phyloP scores from a whole-genome alignment of 2,797 vertebrate species.

The Alcedo quadribrachys region DNA sequence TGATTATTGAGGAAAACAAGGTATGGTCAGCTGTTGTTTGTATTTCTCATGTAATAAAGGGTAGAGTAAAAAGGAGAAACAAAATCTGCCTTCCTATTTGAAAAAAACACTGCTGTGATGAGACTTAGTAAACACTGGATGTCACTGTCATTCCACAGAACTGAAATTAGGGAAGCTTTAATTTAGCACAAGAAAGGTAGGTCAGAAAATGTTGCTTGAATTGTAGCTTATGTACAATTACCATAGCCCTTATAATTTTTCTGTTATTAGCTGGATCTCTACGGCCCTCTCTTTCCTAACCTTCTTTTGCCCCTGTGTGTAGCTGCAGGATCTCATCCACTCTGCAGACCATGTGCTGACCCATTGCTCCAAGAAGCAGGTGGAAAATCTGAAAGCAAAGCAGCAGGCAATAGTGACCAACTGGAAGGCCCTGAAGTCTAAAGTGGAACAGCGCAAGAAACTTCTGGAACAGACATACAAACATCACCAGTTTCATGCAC shows the following conservation, averaged over 20 bases:
- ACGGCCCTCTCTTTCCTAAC: neutral
- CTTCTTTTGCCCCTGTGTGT: neutral
- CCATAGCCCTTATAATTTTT: neutral
- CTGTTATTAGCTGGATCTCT: neutral
- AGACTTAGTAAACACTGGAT: slow-evolving; percentile 39
- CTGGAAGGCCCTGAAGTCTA: slow-evolving; percentile 83
- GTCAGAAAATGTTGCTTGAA: neutral
- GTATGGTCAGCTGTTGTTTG: neutral
- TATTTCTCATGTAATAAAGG: neutral
- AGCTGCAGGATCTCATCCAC: slow-evolving; percentile 88
- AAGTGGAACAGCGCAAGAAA: slow-evolving; percentile 75
- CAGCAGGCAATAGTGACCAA: slow-evolving; percentile 82
- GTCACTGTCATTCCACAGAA: slow-evolving; percentile 43
- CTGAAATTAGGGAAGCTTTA: neutral
- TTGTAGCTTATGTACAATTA: neutral
- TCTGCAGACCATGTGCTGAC: slow-evolving; percentile 68
- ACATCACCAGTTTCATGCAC: slow-evolving; percentile 81
- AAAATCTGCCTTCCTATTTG: neutral
- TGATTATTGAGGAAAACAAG: neutral
- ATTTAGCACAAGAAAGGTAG: neutral
- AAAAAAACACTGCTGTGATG: neutral
- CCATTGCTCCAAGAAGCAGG: slow-evolving; percentile 71
- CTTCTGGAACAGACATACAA: slow-evolving; percentile 76
- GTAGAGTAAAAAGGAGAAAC: neutral
- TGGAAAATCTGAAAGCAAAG: slow-evolving; percentile 72